phyloP scores from a whole-genome alignment of 2,888 invertebrate species.

The Dione vanillae region DNA sequence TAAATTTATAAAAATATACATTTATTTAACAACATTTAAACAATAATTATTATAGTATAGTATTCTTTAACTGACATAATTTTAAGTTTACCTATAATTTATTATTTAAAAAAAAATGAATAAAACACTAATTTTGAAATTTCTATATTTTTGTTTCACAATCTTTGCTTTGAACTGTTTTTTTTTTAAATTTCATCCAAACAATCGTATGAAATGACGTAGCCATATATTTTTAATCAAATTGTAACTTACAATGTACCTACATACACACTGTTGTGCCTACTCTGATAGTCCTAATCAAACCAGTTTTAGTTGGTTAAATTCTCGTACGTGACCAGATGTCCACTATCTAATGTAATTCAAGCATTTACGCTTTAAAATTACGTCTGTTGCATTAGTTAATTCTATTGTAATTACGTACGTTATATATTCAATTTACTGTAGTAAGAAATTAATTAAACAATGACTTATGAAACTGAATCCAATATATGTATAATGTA shows the following conservation, averaged over 20 bases:
- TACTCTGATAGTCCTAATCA: constrained; percentile 27
- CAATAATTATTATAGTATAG: no score
- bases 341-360: constrained; percentile 20
- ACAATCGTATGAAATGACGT: not conserved
- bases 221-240: not conserved
- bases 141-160: no score
- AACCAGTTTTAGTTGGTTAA: constrained; percentile 23
- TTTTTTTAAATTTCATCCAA: not conserved
- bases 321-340: constrained; percentile 25
- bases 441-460: no score
- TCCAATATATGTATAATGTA: no score
- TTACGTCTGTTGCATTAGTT: not conserved
- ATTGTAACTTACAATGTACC: not conserved
- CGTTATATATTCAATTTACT: no score
- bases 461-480: no score
- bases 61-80: no score
- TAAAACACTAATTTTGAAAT: no score
- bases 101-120: no score
- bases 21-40: no score
- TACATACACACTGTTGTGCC: not conserved
- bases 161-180: not conserved
- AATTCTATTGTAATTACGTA: not conserved
- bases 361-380: constrained; percentile 14
- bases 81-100: no score
- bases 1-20: no score